Evolutionary conservation across 2,797 vertebrate genomes (phyloP).

Genomic region (Heterohyrax brucei): DNA sequence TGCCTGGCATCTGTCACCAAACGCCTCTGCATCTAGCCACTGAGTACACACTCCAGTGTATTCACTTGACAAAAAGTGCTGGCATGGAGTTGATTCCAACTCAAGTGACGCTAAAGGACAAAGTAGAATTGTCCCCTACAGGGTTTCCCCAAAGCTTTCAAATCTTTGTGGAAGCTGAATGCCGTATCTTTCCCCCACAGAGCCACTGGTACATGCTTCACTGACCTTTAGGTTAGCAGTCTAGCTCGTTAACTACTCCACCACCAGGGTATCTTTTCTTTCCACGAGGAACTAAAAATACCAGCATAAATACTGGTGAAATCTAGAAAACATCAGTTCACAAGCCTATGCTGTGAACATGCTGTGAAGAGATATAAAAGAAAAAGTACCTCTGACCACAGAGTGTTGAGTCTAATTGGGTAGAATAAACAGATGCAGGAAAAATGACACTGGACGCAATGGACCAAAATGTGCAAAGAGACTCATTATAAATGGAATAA

Average conservation of each 20-base stretch:
- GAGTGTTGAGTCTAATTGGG: constrained; percentile 64
- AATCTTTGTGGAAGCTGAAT: neutral
- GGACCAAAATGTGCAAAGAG: constrained; percentile 44
- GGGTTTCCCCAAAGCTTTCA: neutral
- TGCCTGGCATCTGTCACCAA: neutral
- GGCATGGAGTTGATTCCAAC: too few relatives aligned
- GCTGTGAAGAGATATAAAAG: constrained; percentile 51
- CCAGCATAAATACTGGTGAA: neutral
- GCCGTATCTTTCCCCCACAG: neutral
- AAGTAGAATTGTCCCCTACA: neutral
- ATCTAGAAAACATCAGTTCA: constrained; percentile 2
- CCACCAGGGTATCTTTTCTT: neutral
- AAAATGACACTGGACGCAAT: constrained; percentile 47
- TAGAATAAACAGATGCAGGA: constrained; percentile 76
- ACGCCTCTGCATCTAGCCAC: neutral
- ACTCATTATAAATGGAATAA: constrained; percentile 32
- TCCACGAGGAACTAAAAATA: neutral
- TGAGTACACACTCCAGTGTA: neutral
- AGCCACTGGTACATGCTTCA: neutral
- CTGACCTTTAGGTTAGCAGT: neutral
- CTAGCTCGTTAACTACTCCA: neutral
- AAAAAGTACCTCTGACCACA: constrained; percentile 17
- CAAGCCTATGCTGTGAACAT: neutral
- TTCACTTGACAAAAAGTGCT: neutral
- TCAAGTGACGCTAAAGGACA: neutral